Conservation (phyloP, 1,140 invertebrate genomes). For the Musca vetustissima region DNA sequence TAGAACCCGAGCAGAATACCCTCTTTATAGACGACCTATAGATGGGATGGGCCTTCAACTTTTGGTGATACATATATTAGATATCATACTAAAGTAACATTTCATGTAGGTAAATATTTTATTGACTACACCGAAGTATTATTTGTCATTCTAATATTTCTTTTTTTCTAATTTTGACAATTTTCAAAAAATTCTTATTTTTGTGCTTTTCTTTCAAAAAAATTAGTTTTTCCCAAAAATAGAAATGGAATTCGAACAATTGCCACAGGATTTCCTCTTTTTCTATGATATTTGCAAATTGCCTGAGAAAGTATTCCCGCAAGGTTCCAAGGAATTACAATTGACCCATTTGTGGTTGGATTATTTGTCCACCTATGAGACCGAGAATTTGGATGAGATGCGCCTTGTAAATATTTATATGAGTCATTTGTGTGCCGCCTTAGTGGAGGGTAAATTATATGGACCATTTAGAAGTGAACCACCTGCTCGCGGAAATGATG, state of each 20-base stretch:
- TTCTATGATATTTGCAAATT: slow-evolving; percentile 18
- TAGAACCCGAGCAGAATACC: too few species aligned
- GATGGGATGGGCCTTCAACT: too few species aligned
- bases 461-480: slow-evolving; percentile 36
- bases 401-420: slow-evolving; percentile 41
- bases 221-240: too few species aligned
- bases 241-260: too few species aligned
- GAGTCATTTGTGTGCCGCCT: slow-evolving; percentile 39
- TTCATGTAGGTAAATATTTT: too few species aligned
- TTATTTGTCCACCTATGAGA: slow-evolving; percentile 31
- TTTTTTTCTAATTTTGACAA: neutral
- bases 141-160: too few species aligned
- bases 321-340: slow-evolving; percentile 23
- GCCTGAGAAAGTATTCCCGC: slow-evolving; percentile 34
- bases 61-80: too few species aligned
- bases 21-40: too few species aligned
- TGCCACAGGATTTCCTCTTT: slow-evolving; percentile 20
- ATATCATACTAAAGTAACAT: too few species aligned
- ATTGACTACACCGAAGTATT: too few species aligned
- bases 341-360: slow-evolving; percentile 36
- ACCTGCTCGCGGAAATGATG: neutral
- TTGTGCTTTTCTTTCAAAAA: too few species aligned
- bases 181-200: neutral
- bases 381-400: slow-evolving; percentile 31
- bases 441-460: slow-evolving; percentile 34